These are phyloP conservation scores for Serilophus lunatus DNA, from an alignment of 2,113 vertebrate genomes.

Conservation along the genomic window DNA sequence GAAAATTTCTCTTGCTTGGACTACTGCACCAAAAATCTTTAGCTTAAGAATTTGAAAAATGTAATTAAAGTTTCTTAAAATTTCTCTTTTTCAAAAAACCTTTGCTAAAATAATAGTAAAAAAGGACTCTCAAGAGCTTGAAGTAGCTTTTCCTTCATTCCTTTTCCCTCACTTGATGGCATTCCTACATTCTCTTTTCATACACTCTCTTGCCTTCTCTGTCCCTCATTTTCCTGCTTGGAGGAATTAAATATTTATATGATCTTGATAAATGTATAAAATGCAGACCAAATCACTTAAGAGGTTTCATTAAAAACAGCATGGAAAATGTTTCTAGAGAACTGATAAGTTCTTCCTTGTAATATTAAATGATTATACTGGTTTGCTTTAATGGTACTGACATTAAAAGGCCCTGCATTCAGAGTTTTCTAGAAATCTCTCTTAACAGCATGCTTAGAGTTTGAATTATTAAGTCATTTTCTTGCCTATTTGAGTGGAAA, in stretches of 20 bases:
- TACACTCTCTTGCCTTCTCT: neutral
- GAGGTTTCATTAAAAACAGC: neutral
- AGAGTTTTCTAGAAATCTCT: neutral
- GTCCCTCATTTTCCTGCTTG: neutral
- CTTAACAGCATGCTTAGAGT: neutral
- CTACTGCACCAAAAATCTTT: neutral
- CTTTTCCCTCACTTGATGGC: neutral
- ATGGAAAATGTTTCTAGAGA: neutral
- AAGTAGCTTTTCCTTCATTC: neutral
- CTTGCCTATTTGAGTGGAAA: neutral
- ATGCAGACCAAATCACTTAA: neutral
- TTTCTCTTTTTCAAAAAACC: neutral
- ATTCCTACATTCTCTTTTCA: neutral
- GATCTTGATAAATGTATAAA: neutral
- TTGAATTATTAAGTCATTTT: neutral
- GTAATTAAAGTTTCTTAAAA: neutral
- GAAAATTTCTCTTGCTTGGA: neutral
- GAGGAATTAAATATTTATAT: neutral
- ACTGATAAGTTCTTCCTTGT: neutral
- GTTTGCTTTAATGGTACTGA: neutral
- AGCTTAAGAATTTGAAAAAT: neutral
- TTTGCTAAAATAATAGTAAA: neutral
- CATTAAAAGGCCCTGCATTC: neutral
- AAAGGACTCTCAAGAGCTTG: neutral
- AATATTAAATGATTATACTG: neutral